Evolutionary conservation across 2,113 vertebrate species (phyloP).

Genomic region (Diphyllodes magnificus): DNA sequence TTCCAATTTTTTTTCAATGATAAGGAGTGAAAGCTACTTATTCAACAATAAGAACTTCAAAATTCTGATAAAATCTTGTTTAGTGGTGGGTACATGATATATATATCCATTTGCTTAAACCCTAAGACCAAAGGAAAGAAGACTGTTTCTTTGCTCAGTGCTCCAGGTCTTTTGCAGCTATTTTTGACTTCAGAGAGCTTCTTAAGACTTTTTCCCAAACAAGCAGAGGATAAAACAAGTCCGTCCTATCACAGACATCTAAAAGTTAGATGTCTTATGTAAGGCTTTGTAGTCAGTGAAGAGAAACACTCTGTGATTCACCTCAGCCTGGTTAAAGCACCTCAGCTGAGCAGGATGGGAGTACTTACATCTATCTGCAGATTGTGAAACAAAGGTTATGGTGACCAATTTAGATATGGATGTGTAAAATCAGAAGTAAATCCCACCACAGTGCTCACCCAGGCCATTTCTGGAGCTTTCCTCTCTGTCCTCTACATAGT

Average conservation of each 20-base stretch:
- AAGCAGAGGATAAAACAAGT: not conserved
- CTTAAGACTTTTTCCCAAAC: not conserved
- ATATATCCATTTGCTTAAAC: not conserved
- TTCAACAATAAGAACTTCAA: not conserved
- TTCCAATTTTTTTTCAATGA: not conserved
- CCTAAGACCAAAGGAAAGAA: not conserved
- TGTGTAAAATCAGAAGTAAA: not conserved
- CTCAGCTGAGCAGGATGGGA: not conserved
- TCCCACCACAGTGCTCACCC: not conserved
- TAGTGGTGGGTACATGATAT: not conserved
- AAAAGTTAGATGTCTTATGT: not conserved
- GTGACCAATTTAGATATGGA: not conserved
- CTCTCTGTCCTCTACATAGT: not conserved
- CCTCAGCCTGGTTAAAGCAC: not conserved
- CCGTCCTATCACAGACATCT: not conserved
- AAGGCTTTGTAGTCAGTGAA: not conserved
- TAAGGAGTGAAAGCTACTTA: not conserved
- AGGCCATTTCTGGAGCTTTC: not conserved
- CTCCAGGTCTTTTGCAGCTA: not conserved
- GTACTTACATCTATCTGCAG: not conserved
- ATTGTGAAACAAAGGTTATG: not conserved
- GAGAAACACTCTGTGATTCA: not conserved
- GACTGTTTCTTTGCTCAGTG: not conserved
- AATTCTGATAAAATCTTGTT: not conserved
- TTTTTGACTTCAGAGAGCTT: not conserved